Evolutionary conservation across 2,888 invertebrate species (phyloP).

Genomic region (Odontothrips loti): DNA sequence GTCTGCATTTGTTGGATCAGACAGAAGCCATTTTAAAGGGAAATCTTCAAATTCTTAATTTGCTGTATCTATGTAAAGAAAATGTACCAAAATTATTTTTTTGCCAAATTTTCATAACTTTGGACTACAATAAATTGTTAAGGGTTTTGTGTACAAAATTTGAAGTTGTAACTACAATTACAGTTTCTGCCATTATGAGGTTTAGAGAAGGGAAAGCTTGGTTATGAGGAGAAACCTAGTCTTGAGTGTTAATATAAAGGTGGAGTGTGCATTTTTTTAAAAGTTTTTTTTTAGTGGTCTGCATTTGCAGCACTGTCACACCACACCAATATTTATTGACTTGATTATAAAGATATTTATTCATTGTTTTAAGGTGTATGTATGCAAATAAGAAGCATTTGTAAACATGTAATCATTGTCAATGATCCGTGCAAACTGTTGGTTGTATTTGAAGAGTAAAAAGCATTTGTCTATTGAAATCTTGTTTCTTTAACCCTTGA

Average conservation of each 20-base stretch:
- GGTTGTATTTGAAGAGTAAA: conserved; percentile 8
- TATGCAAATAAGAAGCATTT: conserved; percentile 21
- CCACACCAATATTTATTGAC: conserved; percentile 20
- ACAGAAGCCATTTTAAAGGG: not conserved
- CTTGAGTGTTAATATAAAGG: not conserved
- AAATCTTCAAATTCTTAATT: conserved; percentile 7
- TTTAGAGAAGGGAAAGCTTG: not conserved
- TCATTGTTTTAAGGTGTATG: conserved; percentile 25
- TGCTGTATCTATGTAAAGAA: conserved; percentile 14
- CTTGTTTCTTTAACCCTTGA: not conserved
- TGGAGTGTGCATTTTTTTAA: not conserved
- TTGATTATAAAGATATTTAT: conserved; percentile 27
- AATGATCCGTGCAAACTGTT: conserved; percentile 7
- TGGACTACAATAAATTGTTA: conserved; percentile 16
- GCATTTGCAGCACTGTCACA: conserved; percentile 12
- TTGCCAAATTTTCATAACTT: conserved; percentile 27
- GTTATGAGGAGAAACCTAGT: conserved; percentile 20
- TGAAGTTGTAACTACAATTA: not conserved
- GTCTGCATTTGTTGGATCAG: not conserved
- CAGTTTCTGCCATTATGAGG: not conserved
- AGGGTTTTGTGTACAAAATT: not conserved
- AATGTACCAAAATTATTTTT: conserved; percentile 27
- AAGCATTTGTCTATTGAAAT: conserved; percentile 5
- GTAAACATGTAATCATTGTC: conserved; percentile 25
- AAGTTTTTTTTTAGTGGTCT: not conserved